Conservation (phyloP, 2,888 invertebrate genomes). For the Leucophora obtusa region DNA sequence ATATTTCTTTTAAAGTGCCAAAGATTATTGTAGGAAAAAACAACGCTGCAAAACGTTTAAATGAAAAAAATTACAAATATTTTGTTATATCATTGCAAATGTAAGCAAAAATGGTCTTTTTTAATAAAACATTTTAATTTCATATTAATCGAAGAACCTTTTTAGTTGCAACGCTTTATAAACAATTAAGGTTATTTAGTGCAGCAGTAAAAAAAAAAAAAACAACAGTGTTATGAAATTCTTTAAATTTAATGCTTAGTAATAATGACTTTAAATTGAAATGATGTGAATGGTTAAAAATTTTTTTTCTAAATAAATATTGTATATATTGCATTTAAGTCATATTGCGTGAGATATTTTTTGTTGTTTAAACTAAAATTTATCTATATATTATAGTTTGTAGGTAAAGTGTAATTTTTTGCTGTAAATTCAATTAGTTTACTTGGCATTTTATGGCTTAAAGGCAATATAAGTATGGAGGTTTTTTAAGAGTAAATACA, state of each 20-base stretch:
- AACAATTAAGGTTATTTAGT: slow-evolving; percentile 62
- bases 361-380: slow-evolving; percentile 18
- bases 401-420: slow-evolving; percentile 56
- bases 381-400: slow-evolving; percentile 30
- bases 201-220: slow-evolving; percentile 26
- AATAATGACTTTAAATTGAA: slow-evolving; percentile 63
- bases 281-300: slow-evolving; percentile 61
- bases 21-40: slow-evolving; percentile 44
- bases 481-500: neutral
- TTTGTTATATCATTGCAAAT: slow-evolving; percentile 59
- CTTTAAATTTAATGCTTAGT: slow-evolving; percentile 57
- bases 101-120: slow-evolving; percentile 54
- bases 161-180: slow-evolving; percentile 26
- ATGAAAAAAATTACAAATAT: slow-evolving; percentile 23
- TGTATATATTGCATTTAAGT: neutral
- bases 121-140: slow-evolving; percentile 62
- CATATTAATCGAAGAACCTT: slow-evolving; percentile 55
- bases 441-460: slow-evolving; percentile 62
- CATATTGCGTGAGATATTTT: slow-evolving; percentile 60
- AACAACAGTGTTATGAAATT: slow-evolving; percentile 54
- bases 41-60: slow-evolving; percentile 21
- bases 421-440: slow-evolving; percentile 65
- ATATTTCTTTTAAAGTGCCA: slow-evolving; percentile 59
- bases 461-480: slow-evolving; percentile 44
- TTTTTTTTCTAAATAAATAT: slow-evolving; percentile 26